Evolutionary conservation across 1,140 invertebrate genomes (phyloP).

Genomic region (Triops cancriformis): DNA sequence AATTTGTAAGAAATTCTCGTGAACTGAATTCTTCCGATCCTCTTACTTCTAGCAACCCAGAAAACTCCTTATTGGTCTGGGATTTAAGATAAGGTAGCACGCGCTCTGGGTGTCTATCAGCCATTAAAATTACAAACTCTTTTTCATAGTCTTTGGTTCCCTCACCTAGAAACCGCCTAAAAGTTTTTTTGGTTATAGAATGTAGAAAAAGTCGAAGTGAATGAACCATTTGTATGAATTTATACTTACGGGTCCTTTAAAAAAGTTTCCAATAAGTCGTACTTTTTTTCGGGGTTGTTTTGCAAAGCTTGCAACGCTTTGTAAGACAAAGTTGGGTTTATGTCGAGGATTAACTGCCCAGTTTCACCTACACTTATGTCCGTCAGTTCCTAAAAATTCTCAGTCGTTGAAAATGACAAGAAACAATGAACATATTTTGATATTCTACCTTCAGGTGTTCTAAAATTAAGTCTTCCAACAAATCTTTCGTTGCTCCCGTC

Average conservation of each 20-base stretch:
- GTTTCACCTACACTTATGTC: constrained; percentile 42
- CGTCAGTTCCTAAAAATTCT: constrained; percentile 39
- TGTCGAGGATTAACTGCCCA: constrained; percentile 34
- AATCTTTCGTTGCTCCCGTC: constrained; percentile 28
- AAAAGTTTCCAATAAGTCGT: constrained; percentile 26
- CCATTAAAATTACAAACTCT: constrained; percentile 19
- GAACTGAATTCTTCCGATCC: constrained; percentile 37
- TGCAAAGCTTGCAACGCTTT: constrained; percentile 31
- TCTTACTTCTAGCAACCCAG: constrained; percentile 36
- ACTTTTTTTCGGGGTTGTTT: constrained; percentile 26
- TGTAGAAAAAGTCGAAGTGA: too few relatives aligned
- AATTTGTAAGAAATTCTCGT: neutral
- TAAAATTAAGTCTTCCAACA: constrained; percentile 29
- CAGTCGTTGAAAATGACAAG: constrained; percentile 23
- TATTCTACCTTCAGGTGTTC: constrained; percentile 29
- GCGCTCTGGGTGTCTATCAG: constrained; percentile 36
- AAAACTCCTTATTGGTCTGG: constrained; percentile 41
- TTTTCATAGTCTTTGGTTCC: neutral
- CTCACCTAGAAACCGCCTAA: neutral
- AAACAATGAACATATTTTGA: constrained; percentile 17
- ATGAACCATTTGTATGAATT: too few relatives aligned
- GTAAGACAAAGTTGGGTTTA: constrained; percentile 32
- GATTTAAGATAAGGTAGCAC: constrained; percentile 42
- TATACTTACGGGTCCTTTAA: constrained; percentile 33
- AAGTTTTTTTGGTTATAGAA: too few relatives aligned